Evolutionary conservation across 2,888 invertebrate genomes (phyloP), one percentile per base, ranked within the genome.

Genomic region (Dicyrtoma fusca): DNA sequence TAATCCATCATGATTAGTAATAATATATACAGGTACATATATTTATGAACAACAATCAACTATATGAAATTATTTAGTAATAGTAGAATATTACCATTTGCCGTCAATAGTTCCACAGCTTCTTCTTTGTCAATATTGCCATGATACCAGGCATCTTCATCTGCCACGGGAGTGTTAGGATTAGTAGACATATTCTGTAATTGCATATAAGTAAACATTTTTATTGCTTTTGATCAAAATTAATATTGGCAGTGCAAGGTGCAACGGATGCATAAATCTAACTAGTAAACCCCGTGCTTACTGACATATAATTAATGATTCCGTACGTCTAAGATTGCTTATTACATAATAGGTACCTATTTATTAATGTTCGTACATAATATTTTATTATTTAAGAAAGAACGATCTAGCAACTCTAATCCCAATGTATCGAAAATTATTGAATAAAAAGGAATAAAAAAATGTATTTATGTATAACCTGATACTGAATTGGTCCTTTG

Each of bases 131-230:
- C 88, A 83, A 91, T 88, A 86, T 89, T 91, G 81, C 90, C 91
- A 86, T 91, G 93, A 85, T 89, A 92, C 92, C 92, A 94, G 83
- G 88, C 89, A 82, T 92, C 88, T 83, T 89, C 88, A 83, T 91
- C 91, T 83, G 91, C 19, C 14, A 69, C 69, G 10, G 70, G 70
- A 13, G 70, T 70, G 26, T 70, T 70, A 3, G 70, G 70, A 62
- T 61, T 70, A n/a, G 66, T 66, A 14, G 70, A 26, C 70, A 70
- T 70, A 26, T 13, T 69, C 17, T 63, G 25, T 21, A 13, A 23
- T 53, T 19, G 8, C n/a, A 51, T n/a, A n/a, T n/a, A n/a, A 13
- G 13, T 13, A 45, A 45, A 45, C 45, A 45, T 45, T 45, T 45
- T 45, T 45, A 11, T 45, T 45, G n/a, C n/a, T n/a, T n/a, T n/a